These are phyloP conservation scores for Chitala chitala DNA, from an alignment of 2,113 vertebrate genomes.

Conservation along the genomic window DNA sequence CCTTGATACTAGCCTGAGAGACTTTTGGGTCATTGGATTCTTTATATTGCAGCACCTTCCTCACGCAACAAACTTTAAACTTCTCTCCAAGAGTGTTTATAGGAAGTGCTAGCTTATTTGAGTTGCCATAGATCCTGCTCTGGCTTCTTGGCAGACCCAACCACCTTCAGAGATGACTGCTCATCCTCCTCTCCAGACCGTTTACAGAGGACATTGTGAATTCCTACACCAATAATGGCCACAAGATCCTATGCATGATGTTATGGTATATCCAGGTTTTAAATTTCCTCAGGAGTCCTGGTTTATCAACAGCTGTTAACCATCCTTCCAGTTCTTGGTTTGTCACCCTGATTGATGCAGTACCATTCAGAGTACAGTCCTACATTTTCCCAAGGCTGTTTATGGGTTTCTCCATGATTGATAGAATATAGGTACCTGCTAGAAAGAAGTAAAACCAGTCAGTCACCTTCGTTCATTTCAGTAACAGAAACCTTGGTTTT, in stretches of 20 bases:
- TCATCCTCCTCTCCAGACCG: not conserved
- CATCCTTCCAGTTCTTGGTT: not conserved
- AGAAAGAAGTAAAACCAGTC: not conserved
- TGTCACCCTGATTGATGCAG: not conserved
- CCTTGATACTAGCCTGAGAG: too few relatives aligned
- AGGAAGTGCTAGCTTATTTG: too few relatives aligned
- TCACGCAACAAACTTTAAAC: too few relatives aligned
- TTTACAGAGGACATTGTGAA: too few relatives aligned
- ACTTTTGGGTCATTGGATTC: too few relatives aligned
- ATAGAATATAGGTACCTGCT: not conserved
- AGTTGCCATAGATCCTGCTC: not conserved
- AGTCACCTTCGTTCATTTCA: not conserved
- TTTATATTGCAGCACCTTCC: too few relatives aligned
- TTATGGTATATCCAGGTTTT: not conserved
- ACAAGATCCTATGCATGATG: not conserved
- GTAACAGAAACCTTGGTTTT: not conserved
- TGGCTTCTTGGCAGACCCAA: not conserved
- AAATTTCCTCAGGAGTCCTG: not conserved
- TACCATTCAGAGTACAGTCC: not conserved
- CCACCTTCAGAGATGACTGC: not conserved
- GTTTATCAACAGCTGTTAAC: not conserved
- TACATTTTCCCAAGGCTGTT: not conserved
- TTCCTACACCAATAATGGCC: too few relatives aligned
- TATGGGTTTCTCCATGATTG: not conserved
- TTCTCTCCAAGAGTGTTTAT: too few relatives aligned